Evolutionary conservation across 2,113 vertebrate species (phyloP).

Genomic region (Ciconia stormi): DNA sequence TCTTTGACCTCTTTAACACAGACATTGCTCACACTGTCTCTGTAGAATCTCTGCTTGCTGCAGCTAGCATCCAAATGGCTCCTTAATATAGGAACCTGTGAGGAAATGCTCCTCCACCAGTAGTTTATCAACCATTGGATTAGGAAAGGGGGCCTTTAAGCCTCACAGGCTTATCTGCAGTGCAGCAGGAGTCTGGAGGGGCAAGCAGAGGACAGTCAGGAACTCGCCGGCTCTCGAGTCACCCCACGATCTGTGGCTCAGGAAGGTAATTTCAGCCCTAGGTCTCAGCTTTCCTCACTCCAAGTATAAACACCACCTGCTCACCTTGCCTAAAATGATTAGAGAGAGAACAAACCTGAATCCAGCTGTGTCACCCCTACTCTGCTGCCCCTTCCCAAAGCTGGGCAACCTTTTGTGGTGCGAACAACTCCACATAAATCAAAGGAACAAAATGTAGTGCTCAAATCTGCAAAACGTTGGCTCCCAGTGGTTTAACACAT

Average conservation of each 20-base stretch:
- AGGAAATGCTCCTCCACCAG: conserved; percentile 36
- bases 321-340: background rate
- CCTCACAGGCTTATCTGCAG: conserved; percentile 16
- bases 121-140: conserved; percentile 3
- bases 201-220: background rate
- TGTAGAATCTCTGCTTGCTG: background rate
- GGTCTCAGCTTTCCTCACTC: background rate
- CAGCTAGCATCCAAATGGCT: conserved; percentile 2
- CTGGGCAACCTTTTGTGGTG: background rate
- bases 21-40: conserved; percentile 25
- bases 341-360: background rate
- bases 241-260: background rate
- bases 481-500: background rate
- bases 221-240: background rate
- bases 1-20: conserved; percentile 57
- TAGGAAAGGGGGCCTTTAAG: background rate
- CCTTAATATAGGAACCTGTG: background rate
- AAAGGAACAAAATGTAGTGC: background rate
- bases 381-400: background rate
- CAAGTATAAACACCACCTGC: background rate
- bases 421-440: background rate
- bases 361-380: background rate
- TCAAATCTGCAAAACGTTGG: background rate
- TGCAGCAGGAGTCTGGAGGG: conserved; percentile 12
- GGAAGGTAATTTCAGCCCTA: background rate